These are phyloP conservation scores for Oryzias sinensis DNA, from an alignment of 2,797 vertebrate genomes.

Conservation along the genomic window DNA sequence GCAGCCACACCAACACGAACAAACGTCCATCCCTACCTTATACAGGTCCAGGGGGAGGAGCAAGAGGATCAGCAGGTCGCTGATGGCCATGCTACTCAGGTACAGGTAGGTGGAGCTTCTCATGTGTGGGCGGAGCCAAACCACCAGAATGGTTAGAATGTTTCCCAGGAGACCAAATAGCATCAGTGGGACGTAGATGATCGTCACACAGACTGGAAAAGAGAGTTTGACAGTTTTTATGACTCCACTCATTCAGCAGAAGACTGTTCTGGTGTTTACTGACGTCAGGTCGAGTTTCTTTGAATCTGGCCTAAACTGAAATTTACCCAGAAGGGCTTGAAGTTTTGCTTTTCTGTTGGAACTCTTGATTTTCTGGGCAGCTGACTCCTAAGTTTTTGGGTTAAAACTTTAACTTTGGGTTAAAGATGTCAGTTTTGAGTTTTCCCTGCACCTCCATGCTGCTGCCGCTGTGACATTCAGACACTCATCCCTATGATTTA, in stretches of 20 bases:
- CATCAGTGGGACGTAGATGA: conserved; percentile 76
- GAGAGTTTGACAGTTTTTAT: conserved; percentile 1
- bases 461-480: too few relatives aligned
- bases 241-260: background rate
- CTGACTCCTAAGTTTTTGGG: too few relatives aligned
- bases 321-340: too few relatives aligned
- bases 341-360: too few relatives aligned
- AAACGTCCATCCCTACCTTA: conserved; percentile 59
- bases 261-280: background rate
- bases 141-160: conserved; percentile 78
- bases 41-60: conserved; percentile 82
- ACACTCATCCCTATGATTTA: too few relatives aligned
- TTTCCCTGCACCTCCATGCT: too few relatives aligned
- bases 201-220: conserved; percentile 70
- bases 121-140: conserved; percentile 78
- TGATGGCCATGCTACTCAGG: conserved; percentile 84
- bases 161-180: conserved; percentile 79
- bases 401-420: too few relatives aligned
- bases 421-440: too few relatives aligned
- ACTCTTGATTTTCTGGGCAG: too few relatives aligned
- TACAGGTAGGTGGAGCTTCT: conserved; percentile 83
- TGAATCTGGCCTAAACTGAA: too few relatives aligned
- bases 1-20: too few relatives aligned
- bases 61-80: conserved; percentile 79
- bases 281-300: background rate